phyloP scores from a whole-genome alignment of 35 echinoderm and acorn worm species.

The Ophioderma brevispina region DNA sequence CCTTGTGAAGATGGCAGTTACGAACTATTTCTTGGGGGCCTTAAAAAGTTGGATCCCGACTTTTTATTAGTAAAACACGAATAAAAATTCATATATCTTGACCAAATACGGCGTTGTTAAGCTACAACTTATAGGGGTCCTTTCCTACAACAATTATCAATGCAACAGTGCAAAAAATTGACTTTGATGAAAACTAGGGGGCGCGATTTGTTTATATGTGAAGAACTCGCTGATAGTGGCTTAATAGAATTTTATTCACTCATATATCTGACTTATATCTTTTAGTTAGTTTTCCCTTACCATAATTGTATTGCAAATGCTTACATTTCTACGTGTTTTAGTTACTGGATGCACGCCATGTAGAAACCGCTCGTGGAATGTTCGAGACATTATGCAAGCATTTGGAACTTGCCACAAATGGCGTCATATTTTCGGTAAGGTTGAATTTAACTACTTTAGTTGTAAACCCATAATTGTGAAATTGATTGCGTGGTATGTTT shows the following conservation, averaged over 20 bases:
- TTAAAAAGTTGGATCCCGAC: too few relatives aligned
- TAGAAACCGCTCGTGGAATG: slow-evolving; percentile 58
- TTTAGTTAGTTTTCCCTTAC: background rate
- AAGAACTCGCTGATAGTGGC: background rate
- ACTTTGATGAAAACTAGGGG: background rate
- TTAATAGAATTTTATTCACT: background rate
- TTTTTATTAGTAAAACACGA: too few relatives aligned
- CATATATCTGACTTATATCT: background rate
- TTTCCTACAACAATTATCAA: too few relatives aligned
- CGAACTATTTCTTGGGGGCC: too few relatives aligned
- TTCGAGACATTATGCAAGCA: slow-evolving; percentile 78
- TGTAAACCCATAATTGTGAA: too few relatives aligned
- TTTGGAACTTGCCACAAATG: slow-evolving; percentile 76
- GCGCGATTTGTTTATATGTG: background rate
- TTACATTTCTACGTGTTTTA: slow-evolving; percentile 6
- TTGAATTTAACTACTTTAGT: too few relatives aligned
- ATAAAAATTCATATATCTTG: too few relatives aligned
- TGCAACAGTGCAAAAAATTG: too few relatives aligned
- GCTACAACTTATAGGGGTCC: too few relatives aligned
- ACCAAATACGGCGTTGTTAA: too few relatives aligned
- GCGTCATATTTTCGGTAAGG: slow-evolving; percentile 77
- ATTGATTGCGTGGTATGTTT: too few relatives aligned
- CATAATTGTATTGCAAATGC: background rate
- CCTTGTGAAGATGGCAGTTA: too few relatives aligned
- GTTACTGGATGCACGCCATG: slow-evolving; percentile 84